Evolutionary conservation across 1,140 invertebrate species (phyloP).

Genomic region (Calliopsis andreniformis): DNA sequence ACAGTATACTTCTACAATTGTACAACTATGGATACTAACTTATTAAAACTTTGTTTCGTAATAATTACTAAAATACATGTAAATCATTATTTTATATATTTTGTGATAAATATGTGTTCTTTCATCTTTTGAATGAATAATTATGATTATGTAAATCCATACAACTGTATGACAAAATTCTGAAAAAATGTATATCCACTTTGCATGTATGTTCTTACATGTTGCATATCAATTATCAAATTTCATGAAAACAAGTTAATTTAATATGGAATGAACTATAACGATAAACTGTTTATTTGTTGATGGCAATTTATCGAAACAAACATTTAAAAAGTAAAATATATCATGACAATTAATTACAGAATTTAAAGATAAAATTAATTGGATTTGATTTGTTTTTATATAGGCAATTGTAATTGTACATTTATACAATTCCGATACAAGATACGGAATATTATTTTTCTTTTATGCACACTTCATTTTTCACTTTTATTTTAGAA

Average conservation of each 20-base stretch:
- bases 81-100: neutral
- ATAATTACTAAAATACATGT: constrained; percentile 12
- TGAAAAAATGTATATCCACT: constrained; percentile 14
- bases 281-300: neutral
- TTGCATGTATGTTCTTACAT: constrained; percentile 9
- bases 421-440: too few relatives aligned
- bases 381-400: too few relatives aligned
- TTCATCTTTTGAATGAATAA: neutral
- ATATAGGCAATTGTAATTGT: too few relatives aligned
- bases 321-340: too few relatives aligned
- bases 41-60: constrained; percentile 26
- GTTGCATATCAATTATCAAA: too few relatives aligned
- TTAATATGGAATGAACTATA: too few relatives aligned
- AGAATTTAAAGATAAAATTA: too few relatives aligned
- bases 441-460: neutral
- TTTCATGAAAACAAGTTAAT: too few relatives aligned
- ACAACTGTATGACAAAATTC: constrained; percentile 16
- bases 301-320: too few relatives aligned
- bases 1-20: neutral
- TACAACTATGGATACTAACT: constrained; percentile 15
- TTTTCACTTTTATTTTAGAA: constrained; percentile 74
- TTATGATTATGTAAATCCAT: neutral
- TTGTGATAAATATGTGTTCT: neutral
- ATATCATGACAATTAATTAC: too few relatives aligned
- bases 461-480: constrained; percentile 38